These are phyloP conservation scores for Andrena haemorrhoa DNA, from an alignment of 2,888 invertebrate species.

Conservation along the genomic window DNA sequence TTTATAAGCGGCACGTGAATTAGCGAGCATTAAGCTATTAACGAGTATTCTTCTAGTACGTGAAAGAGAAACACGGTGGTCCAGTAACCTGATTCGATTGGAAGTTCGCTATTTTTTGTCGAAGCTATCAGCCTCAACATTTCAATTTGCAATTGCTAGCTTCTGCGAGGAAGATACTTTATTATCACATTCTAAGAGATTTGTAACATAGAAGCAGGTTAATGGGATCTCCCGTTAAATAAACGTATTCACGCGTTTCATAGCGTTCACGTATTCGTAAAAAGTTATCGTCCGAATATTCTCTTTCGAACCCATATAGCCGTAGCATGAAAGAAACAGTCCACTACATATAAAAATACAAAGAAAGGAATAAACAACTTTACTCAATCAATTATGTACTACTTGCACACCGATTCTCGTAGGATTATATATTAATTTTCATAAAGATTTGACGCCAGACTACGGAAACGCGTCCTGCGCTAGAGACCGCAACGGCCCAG, in stretches of 20 bases:
- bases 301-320: neutral
- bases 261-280: neutral
- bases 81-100: neutral
- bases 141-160: neutral
- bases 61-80: neutral
- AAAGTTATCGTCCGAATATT: neutral
- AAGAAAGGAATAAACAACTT: neutral
- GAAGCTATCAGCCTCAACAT: neutral
- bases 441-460: conserved; percentile 24
- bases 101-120: neutral
- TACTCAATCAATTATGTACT: neutral
- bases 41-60: neutral
- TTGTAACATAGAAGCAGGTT: neutral
- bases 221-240: neutral
- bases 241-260: neutral
- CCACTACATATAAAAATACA: too few relatives aligned
- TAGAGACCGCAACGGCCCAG: conserved; percentile 14
- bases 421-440: conserved; percentile 19
- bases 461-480: conserved; percentile 36
- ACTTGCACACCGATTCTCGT: conserved; percentile 4
- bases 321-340: too few relatives aligned
- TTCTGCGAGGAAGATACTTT: too few relatives aligned
- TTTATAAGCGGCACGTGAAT: conserved; percentile 1
- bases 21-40: neutral
- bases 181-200: neutral